A percentile compares a stretch with the other conserved stretches of the same genome.
These are phyloP conservation scores for Chrysina gloriosa DNA, from an alignment of 2,888 invertebrate genomes.

Conservation along the genomic window DNA sequence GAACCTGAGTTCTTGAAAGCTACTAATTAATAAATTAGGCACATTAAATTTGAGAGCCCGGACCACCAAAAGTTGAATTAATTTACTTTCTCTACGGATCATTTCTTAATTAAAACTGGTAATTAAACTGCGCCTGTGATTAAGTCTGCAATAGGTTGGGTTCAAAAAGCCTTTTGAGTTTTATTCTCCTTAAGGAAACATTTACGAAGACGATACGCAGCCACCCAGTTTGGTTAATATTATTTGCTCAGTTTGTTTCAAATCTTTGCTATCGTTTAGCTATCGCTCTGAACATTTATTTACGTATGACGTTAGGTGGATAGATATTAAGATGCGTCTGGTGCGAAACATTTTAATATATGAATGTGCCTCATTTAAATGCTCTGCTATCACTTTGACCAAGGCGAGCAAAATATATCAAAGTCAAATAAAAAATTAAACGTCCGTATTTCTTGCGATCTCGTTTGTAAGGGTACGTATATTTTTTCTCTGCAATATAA, in stretches of 20 bases:
- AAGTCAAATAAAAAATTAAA: slow-evolving; percentile 9
- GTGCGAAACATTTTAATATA: slow-evolving; percentile 7
- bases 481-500: slow-evolving; percentile 38
- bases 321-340: slow-evolving; percentile 17
- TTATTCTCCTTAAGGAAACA: neutral
- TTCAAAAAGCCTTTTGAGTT: neutral
- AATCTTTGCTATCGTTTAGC: too few species aligned
- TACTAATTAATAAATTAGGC: slow-evolving; percentile 40
- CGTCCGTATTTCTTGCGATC: slow-evolving; percentile 18
- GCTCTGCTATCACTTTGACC: neutral
- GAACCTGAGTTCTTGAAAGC: slow-evolving; percentile 29
- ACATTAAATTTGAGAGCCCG: slow-evolving; percentile 37
- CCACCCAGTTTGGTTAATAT: too few species aligned
- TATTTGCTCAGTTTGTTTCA: too few species aligned
- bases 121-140: slow-evolving; percentile 23
- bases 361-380: neutral
- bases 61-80: slow-evolving; percentile 41
- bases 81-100: slow-evolving; percentile 35
- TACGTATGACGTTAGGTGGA: slow-evolving; percentile 9
- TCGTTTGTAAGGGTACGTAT: slow-evolving; percentile 11
- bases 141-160: slow-evolving; percentile 19
- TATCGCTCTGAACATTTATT: too few species aligned
- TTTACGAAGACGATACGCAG: neutral
- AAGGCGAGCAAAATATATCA: slow-evolving; percentile 4
- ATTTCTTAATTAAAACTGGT: slow-evolving; percentile 32